A percentile compares a stretch with the other conserved stretches of the same genome.
phyloP scores from a whole-genome alignment of 2,113 vertebrate species.

The Gymnogyps californianus region DNA sequence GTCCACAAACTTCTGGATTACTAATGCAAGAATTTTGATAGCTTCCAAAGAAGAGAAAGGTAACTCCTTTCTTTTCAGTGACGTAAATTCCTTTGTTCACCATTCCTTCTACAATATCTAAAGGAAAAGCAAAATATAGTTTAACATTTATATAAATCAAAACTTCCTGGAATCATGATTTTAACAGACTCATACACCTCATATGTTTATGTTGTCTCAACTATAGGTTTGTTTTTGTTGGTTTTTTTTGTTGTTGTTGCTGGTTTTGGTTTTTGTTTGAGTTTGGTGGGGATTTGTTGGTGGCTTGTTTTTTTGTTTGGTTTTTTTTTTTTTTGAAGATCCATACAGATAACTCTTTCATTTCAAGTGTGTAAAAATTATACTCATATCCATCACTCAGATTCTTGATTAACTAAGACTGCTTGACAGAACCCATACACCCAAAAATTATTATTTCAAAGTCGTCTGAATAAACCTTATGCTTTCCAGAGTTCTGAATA shows the following conservation, averaged over 20 bases:
- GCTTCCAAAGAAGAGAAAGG: slow-evolving; percentile 86
- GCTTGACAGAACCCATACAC: background rate
- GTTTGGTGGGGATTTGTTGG: background rate
- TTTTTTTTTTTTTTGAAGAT: background rate
- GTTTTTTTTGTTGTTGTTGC: background rate
- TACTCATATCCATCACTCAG: no score
- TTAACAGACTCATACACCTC: background rate
- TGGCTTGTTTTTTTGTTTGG: background rate
- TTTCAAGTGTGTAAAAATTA: background rate
- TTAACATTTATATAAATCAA: background rate
- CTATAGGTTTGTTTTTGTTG: background rate
- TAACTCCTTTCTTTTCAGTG: slow-evolving; percentile 79
- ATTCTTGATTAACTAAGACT: background rate
- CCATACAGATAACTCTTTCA: no score
- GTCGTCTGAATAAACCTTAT: background rate
- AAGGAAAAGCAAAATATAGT: background rate
- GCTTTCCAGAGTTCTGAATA: background rate
- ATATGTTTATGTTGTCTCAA: background rate
- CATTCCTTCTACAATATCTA: slow-evolving; percentile 94
- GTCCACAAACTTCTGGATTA: slow-evolving; percentile 84
- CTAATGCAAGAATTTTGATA: slow-evolving; percentile 88
- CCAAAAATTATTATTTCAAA: background rate
- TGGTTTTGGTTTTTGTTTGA: background rate
- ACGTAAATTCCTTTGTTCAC: slow-evolving; percentile 89
- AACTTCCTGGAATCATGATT: background rate